Percentiles rank a stretch among this genome's conserved stretches.
Evolutionary conservation across 2,888 invertebrate genomes (phyloP).

Genomic region (Belgica antarctica): DNA sequence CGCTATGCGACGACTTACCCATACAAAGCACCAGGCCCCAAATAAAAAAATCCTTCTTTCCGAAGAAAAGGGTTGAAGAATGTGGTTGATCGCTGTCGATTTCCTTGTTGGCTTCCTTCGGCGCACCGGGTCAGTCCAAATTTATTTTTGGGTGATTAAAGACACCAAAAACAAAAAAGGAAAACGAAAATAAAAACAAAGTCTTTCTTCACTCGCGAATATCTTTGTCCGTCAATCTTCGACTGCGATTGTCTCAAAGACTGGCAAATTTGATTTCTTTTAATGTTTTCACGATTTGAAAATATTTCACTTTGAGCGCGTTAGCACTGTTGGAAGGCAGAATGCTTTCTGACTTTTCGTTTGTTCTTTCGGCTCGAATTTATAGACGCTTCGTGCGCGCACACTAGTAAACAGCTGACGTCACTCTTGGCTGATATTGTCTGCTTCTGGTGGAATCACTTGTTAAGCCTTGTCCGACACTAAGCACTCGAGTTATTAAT

Average conservation of each 20-base stretch:
- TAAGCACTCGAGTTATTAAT: too few species aligned
- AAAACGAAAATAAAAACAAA: constrained; percentile 29
- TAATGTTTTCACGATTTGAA: too few species aligned
- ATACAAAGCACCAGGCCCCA: constrained; percentile 58
- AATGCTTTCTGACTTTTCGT: constrained; percentile 29
- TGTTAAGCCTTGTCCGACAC: too few species aligned
- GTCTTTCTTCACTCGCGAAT: not conserved
- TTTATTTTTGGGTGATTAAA: constrained; percentile 3
- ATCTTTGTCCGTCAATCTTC: not conserved
- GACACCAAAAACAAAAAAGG: constrained; percentile 16
- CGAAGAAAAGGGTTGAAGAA: constrained; percentile 26
- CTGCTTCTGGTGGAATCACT: too few species aligned
- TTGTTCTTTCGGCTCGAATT: constrained; percentile 29
- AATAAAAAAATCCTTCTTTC: constrained; percentile 50
- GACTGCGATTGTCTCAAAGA: constrained; percentile 4
- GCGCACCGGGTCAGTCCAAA: not conserved
- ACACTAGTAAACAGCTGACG: too few species aligned
- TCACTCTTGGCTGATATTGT: too few species aligned
- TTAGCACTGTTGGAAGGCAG: constrained; percentile 9
- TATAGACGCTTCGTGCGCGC: constrained; percentile 27
- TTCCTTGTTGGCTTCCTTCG: not conserved
- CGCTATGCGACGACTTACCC: constrained; percentile 55
- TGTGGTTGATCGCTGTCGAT: not conserved
- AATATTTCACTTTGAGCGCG: not conserved
- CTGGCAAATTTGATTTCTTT: not conserved